A percentile compares a stretch with the other conserved stretches of the same genome.
Conservation (phyloP, 2,113 vertebrate genomes). For the Myotis yumanensis region DNA sequence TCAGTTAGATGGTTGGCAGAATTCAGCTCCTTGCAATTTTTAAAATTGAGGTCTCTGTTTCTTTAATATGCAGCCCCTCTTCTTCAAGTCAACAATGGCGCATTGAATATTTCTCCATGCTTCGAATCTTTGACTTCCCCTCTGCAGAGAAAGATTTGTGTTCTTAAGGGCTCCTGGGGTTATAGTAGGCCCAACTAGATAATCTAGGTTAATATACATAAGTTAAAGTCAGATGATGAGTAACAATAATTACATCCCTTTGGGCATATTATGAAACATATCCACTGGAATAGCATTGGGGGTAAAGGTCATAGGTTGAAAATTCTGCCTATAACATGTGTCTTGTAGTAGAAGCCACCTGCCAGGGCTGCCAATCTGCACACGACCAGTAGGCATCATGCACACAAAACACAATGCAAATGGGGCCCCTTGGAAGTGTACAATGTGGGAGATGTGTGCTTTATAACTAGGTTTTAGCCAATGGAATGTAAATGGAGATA, state of each 20-base stretch:
- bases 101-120: background rate
- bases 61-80: background rate
- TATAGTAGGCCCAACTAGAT: background rate
- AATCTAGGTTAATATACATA: background rate
- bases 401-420: background rate
- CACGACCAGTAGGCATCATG: background rate
- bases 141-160: background rate
- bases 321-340: background rate
- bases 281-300: background rate
- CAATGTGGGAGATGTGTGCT: background rate
- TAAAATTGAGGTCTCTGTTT: background rate
- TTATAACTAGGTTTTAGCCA: background rate
- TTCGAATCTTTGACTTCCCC: background rate
- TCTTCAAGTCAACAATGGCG: background rate
- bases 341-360: background rate
- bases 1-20: background rate
- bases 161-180: background rate
- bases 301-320: background rate
- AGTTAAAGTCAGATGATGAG: background rate
- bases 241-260: background rate
- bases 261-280: background rate
- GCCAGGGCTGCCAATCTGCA: background rate
- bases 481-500: background rate
- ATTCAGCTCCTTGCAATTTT: background rate
- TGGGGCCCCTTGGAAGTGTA: rapidly evolving